Evolutionary conservation across 2,113 vertebrate genomes (phyloP).

Genomic region (Mormyrus iriodes): DNA sequence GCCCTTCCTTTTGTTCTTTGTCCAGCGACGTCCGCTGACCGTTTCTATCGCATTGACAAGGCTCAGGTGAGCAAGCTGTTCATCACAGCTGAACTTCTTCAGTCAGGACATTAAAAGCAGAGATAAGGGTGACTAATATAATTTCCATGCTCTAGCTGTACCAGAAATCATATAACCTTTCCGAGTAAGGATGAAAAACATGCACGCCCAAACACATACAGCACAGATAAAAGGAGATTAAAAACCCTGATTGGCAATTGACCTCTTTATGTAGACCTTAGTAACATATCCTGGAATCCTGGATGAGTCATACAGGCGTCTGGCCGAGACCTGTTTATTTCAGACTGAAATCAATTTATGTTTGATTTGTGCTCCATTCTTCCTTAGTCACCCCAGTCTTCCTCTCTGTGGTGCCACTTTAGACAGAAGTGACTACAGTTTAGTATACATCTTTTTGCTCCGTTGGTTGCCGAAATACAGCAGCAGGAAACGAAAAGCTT

Average conservation of each 20-base stretch:
- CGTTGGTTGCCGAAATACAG: not conserved
- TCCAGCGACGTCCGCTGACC: conserved; percentile 90
- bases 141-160: not conserved
- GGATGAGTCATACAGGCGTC: not conserved
- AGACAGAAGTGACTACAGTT: not conserved
- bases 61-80: conserved; percentile 74
- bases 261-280: not conserved
- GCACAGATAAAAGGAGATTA: not conserved
- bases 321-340: not conserved
- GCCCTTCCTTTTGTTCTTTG: conserved; percentile 23
- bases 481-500: not conserved
- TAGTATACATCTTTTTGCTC: not conserved
- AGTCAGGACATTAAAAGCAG: not conserved
- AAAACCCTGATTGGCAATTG: not conserved
- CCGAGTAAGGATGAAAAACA: too few species aligned
- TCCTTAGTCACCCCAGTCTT: too few species aligned
- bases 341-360: not conserved
- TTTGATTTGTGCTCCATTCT: not conserved
- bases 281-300: not conserved
- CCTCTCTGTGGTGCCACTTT: not conserved
- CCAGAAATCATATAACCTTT: not conserved
- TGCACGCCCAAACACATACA: not conserved
- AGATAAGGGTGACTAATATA: not conserved
- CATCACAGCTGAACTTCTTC: not conserved
- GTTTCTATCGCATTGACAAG: conserved; percentile 96